Conservation (phyloP, 1,140 invertebrate genomes). For the Apis cerana region DNA sequence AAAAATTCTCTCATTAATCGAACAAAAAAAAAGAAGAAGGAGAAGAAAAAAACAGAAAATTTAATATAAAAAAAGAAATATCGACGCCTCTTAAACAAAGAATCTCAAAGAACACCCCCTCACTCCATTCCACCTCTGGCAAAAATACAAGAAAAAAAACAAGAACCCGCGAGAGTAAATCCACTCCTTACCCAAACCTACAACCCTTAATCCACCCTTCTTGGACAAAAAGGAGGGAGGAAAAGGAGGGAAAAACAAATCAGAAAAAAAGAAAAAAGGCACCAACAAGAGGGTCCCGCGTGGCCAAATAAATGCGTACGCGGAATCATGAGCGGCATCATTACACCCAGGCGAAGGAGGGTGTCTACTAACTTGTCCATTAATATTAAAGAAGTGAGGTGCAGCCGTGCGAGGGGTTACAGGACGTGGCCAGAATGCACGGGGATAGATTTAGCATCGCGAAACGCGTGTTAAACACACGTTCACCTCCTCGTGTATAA, state of each 20-base stretch:
- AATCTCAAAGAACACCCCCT: too few species aligned
- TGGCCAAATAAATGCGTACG: slow-evolving; percentile 21
- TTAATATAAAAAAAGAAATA: too few species aligned
- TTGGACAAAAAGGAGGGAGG: background rate
- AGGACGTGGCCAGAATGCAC: slow-evolving; percentile 34
- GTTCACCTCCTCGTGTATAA: background rate
- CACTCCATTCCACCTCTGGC: too few species aligned
- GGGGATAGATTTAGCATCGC: slow-evolving; percentile 50
- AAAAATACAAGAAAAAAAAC: too few species aligned
- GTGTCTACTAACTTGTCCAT: slow-evolving; percentile 78
- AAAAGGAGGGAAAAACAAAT: background rate
- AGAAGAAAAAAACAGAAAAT: too few species aligned
- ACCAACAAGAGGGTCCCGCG: slow-evolving; percentile 5
- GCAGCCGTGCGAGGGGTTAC: slow-evolving; percentile 42
- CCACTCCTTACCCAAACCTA: too few species aligned
- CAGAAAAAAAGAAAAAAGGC: background rate
- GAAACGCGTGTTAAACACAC: slow-evolving; percentile 28
- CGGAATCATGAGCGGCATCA: slow-evolving; percentile 44
- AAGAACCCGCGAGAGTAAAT: too few species aligned
- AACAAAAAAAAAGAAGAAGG: background rate
- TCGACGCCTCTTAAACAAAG: too few species aligned
- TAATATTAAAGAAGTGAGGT: slow-evolving; percentile 79
- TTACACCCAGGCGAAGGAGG: slow-evolving; percentile 59
- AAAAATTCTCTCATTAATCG: background rate
- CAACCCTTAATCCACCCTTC: too few species aligned